Percentiles rank a stretch among this genome's conserved stretches.
These are phyloP conservation scores for Mesoclemmys tuberculata DNA, from an alignment of 2,113 vertebrate genomes.

Conservation along the genomic window DNA sequence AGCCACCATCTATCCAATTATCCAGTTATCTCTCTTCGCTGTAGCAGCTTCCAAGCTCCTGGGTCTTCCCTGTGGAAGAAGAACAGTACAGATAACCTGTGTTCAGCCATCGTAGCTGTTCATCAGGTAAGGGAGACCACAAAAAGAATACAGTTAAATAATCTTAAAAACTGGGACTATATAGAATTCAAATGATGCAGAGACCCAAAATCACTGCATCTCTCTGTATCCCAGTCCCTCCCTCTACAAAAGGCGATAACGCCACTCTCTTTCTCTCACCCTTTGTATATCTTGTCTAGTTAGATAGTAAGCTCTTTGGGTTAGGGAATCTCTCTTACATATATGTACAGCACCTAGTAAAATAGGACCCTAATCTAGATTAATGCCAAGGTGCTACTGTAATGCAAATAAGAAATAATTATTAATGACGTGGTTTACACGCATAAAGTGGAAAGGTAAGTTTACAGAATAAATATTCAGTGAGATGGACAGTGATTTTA, in stretches of 20 bases:
- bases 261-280: background rate
- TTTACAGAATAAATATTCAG: background rate
- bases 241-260: background rate
- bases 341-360: background rate
- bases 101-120: background rate
- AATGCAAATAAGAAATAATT: background rate
- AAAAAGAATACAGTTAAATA: background rate
- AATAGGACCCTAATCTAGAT: background rate
- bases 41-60: background rate
- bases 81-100: background rate
- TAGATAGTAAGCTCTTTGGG: background rate
- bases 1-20: background rate
- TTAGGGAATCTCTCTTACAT: background rate
- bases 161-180: background rate
- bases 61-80: background rate
- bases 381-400: background rate
- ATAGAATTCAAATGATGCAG: background rate
- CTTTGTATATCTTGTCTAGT: background rate
- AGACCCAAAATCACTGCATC: background rate
- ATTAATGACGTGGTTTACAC: background rate
- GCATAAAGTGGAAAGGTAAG: background rate
- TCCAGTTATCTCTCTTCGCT: background rate
- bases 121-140: background rate
- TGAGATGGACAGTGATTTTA: background rate
- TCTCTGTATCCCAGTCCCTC: background rate